phyloP scores from a whole-genome alignment of 2,113 vertebrate species.

The Orycteropus afer region DNA sequence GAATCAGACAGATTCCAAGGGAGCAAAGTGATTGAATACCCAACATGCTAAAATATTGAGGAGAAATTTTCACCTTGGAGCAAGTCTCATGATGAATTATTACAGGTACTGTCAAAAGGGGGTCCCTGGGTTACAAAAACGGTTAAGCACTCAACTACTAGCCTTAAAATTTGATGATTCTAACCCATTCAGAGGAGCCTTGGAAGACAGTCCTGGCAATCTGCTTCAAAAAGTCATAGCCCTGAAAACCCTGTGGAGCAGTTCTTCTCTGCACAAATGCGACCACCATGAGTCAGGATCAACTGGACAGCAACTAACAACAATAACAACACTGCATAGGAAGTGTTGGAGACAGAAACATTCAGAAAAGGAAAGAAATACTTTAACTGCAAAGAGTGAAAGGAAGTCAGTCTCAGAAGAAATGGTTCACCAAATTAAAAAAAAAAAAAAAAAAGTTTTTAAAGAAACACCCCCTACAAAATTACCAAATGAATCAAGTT shows the following conservation, averaged over 20 bases:
- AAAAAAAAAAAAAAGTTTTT: neutral
- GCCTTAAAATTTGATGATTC: neutral
- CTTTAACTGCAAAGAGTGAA: neutral
- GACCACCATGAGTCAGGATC: neutral
- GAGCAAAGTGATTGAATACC: neutral
- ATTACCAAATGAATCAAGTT: neutral
- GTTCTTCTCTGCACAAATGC: neutral
- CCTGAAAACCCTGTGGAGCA: neutral
- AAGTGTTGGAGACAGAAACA: neutral
- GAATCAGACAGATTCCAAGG: neutral
- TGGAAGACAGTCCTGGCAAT: neutral
- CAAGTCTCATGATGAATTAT: conserved; percentile 18
- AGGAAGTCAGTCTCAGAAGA: neutral
- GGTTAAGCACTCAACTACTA: neutral
- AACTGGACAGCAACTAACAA: neutral
- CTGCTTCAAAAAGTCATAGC: neutral
- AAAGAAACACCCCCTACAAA: neutral
- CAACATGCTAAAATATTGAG: neutral
- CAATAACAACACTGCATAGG: neutral
- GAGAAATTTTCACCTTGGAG: conserved; percentile 19
- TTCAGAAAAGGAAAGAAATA: conserved; percentile 28
- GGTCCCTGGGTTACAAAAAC: neutral
- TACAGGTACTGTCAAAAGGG: neutral
- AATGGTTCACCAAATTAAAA: neutral
- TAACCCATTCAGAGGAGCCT: neutral